Evolutionary conservation across 35 echinoderm and acorn worm genomes (phyloP).

Genomic region (Apostichopus japonicus): DNA sequence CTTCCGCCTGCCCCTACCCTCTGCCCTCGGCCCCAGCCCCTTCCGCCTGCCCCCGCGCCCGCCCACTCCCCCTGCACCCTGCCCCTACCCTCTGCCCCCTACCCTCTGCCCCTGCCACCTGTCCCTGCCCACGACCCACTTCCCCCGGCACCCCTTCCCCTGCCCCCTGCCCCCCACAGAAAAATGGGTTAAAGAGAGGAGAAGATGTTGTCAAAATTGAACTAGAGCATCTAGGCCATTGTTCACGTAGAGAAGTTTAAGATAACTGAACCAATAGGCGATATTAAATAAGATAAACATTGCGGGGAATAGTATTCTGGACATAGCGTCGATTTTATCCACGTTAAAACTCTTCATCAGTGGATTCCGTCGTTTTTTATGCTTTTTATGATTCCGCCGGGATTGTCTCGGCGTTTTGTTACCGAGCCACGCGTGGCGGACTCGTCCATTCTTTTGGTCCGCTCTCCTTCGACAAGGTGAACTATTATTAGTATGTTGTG

Average conservation of each 20-base stretch:
- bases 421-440: slow-evolving; percentile 50
- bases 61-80: too few species aligned
- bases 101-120: too few species aligned
- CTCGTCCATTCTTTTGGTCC: slow-evolving; percentile 24
- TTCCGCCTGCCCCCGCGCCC: too few species aligned
- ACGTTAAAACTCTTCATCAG: slow-evolving; percentile 64
- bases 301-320: slow-evolving; percentile 76
- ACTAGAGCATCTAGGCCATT: neutral
- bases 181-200: neutral
- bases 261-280: slow-evolving; percentile 82
- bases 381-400: slow-evolving; percentile 31
- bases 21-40: too few species aligned
- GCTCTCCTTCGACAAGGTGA: slow-evolving; percentile 12
- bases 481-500: neutral
- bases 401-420: neutral
- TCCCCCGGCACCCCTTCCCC: too few species aligned
- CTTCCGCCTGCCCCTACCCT: too few species aligned
- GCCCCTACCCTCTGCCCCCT: too few species aligned
- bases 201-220: slow-evolving; percentile 37
- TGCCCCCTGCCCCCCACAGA: too few species aligned
- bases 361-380: slow-evolving; percentile 11
- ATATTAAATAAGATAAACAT: slow-evolving; percentile 81
- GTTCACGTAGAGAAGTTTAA: slow-evolving; percentile 42
- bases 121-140: too few species aligned
- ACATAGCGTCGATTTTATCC: slow-evolving; percentile 68